Evolutionary conservation across 2,888 invertebrate species (phyloP).

Genomic region (Iphiclides podalirius): DNA sequence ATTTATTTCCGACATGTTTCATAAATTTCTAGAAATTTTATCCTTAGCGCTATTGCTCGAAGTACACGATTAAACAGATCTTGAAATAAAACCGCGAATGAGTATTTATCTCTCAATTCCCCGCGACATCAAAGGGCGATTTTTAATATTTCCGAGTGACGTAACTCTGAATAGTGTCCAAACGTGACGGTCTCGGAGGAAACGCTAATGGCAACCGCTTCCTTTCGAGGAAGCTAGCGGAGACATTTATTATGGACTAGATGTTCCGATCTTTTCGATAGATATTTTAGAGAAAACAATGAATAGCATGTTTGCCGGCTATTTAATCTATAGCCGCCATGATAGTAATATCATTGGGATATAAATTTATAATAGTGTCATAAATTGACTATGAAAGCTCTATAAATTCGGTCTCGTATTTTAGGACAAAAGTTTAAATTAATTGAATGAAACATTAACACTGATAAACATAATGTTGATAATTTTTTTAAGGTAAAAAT

Average conservation of each 20-base stretch:
- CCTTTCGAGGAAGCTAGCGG: conserved; percentile 43
- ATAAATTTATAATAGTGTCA: no score
- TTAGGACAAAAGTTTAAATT: no score
- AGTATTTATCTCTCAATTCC: conserved; percentile 10
- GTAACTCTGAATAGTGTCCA: conserved; percentile 40
- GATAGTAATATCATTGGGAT: no score
- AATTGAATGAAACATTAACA: no score
- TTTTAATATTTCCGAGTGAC: conserved; percentile 42
- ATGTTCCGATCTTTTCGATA: conserved; percentile 24
- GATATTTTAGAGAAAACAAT: conserved; percentile 28
- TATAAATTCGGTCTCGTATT: no score
- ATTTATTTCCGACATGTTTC: no score
- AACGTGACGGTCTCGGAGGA: conserved; percentile 42
- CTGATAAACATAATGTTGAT: no score
- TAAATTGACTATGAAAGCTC: no score
- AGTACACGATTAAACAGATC: conserved; percentile 8
- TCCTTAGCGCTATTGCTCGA: not conserved
- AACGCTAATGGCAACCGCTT: conserved; percentile 51
- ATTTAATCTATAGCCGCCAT: no score
- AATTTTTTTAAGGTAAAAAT: no score
- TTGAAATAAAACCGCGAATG: conserved; percentile 11
- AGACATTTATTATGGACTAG: conserved; percentile 26
- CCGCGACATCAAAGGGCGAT: conserved; percentile 36
- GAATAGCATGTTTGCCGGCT: conserved; percentile 12
- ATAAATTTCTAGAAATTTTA: no score